These are phyloP conservation scores for Onychomys arenicola DNA, from an alignment of 2,797 vertebrate species.

Conservation along the genomic window DNA sequence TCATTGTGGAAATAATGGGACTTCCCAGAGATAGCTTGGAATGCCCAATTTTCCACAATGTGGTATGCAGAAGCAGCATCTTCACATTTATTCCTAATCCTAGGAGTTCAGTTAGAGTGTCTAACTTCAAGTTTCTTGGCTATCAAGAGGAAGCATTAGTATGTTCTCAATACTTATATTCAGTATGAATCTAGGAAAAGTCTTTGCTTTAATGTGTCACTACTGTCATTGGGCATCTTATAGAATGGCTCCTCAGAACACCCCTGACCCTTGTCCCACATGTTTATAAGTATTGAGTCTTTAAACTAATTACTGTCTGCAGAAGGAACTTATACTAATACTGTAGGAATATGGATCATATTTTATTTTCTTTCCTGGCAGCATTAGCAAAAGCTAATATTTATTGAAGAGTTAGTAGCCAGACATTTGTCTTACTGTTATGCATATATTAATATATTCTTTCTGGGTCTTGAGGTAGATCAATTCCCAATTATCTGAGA, in stretches of 20 bases:
- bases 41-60: background rate
- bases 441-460: background rate
- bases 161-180: background rate
- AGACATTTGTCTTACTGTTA: background rate
- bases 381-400: background rate
- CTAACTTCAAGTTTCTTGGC: background rate
- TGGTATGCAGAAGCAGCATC: background rate
- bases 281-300: background rate
- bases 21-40: background rate
- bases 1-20: background rate
- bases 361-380: background rate
- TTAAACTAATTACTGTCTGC: background rate
- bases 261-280: background rate
- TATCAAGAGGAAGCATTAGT: background rate
- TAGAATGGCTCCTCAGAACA: background rate
- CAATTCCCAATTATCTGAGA: too few relatives aligned
- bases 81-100: background rate
- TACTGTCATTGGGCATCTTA: background rate
- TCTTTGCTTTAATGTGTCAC: background rate
- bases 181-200: background rate
- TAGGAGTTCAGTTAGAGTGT: background rate
- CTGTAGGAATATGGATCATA: background rate
- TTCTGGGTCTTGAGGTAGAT: too few relatives aligned
- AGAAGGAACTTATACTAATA: background rate
- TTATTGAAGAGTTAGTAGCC: background rate